Percentiles rank a stretch among this genome's conserved stretches.
These are phyloP conservation scores for Palaemon carinicauda DNA, from an alignment of 1,140 invertebrate species.

Conservation along the genomic window DNA sequence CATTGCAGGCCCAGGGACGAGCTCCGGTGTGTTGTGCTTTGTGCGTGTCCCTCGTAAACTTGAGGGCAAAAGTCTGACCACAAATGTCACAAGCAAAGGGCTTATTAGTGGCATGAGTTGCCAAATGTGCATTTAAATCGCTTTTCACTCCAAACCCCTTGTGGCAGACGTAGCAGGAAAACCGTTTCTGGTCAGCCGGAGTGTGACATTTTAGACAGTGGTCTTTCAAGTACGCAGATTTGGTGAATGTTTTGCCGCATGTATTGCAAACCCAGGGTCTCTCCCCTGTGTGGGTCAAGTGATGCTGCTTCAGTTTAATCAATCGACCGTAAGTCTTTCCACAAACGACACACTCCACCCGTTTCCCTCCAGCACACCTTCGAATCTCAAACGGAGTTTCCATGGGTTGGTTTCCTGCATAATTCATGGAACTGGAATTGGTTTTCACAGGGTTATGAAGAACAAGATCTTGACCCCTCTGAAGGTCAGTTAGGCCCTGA, in stretches of 20 bases:
- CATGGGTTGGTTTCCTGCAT: background rate
- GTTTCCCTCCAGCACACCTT: constrained; percentile 13
- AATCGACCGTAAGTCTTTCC: constrained; percentile 33
- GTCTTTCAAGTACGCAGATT: constrained; percentile 25
- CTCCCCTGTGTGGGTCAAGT: constrained; percentile 44
- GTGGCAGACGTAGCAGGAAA: constrained; percentile 46
- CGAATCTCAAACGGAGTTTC: constrained; percentile 26
- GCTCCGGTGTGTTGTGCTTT: constrained; percentile 51
- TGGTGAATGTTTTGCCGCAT: constrained; percentile 37
- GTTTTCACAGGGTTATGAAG: background rate
- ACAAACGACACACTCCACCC: constrained; percentile 41
- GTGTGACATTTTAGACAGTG: constrained; percentile 32
- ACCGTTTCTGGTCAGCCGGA: constrained; percentile 27
- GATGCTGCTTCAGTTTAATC: constrained; percentile 37
- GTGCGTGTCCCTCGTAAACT: constrained; percentile 47
- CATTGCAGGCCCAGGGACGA: constrained; percentile 46
- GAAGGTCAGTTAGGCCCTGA: constrained; percentile 33
- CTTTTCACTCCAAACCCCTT: constrained; percentile 42
- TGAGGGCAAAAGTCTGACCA: constrained; percentile 54
- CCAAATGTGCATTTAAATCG: constrained; percentile 36
- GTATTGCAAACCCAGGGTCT: constrained; percentile 34
- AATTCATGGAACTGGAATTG: constrained; percentile 16
- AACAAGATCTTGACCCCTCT: constrained; percentile 11
- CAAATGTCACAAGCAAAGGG: constrained; percentile 48
- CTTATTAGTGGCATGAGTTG: constrained; percentile 48